Percentiles rank a stretch among this genome's conserved stretches.
Evolutionary conservation across 2,888 invertebrate species (phyloP).

Genomic region (Doris montereyensis): DNA sequence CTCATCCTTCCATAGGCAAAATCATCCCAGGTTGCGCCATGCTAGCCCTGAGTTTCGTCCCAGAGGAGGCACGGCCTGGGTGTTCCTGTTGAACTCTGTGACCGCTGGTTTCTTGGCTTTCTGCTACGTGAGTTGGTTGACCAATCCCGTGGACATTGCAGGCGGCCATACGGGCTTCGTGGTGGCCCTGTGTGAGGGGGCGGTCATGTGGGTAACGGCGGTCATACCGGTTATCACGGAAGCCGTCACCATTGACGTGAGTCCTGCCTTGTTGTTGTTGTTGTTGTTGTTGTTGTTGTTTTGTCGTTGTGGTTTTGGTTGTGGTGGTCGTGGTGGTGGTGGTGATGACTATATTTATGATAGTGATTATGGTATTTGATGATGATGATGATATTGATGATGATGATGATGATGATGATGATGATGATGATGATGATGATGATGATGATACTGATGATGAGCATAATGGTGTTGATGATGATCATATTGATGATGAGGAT

Average conservation of each 20-base stretch:
- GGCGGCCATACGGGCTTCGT: slow-evolving; percentile 66
- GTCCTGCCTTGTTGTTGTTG: slow-evolving; percentile 15
- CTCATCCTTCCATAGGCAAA: slow-evolving; percentile 48
- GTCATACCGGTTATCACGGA: slow-evolving; percentile 63
- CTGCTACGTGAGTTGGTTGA: slow-evolving; percentile 59
- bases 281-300: too few relatives aligned
- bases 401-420: not conserved
- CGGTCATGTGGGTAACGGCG: slow-evolving; percentile 66
- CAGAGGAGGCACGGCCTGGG: slow-evolving; percentile 48
- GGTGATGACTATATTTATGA: not conserved
- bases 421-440: not conserved
- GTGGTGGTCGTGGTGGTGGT: too few relatives aligned
- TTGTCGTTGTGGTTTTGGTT: too few relatives aligned
- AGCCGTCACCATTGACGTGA: slow-evolving; percentile 53
- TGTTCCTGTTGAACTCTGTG: slow-evolving; percentile 54
- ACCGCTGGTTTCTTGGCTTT: slow-evolving; percentile 50
- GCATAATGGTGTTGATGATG: too few relatives aligned
- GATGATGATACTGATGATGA: too few relatives aligned
- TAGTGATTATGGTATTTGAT: too few relatives aligned
- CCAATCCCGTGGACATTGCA: slow-evolving; percentile 68
- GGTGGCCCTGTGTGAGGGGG: slow-evolving; percentile 64
- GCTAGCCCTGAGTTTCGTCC: slow-evolving; percentile 57
- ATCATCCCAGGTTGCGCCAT: slow-evolving; percentile 54
- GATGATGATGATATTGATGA: not conserved
- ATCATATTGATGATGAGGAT: too few relatives aligned